Base-by-base conservation (phyloP, 2,888 invertebrate genomes). In the Gnatocerus cornutus region DNA sequence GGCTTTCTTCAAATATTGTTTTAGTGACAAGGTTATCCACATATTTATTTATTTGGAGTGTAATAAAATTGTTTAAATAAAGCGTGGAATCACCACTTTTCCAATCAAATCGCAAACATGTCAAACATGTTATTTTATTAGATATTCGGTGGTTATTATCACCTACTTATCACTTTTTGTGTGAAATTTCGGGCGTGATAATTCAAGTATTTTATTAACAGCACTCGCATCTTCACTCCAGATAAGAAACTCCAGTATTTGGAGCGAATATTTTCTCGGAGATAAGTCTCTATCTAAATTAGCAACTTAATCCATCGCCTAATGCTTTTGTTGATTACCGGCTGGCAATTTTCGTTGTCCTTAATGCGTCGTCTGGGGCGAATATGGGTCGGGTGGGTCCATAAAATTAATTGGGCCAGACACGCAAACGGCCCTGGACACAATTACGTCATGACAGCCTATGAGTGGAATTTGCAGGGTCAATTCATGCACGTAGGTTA, bases 401-500 rank as follows among this genome's bases (percentile, higher is more conserved):
- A 37, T 53, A 53, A 53, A 53, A 53, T 53, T 37, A 53, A 53
- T 53, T 53, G 53, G 27, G 13, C 14, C 53, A 53, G 33, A 53
- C 53, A 53, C 53, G 53, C 53, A 33, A 53, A 53, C 14, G 33
- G 33, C 53, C n/a, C 5, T 37, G 33, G 53, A 53, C 48, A 21
- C 12, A 33, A 53, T 59, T 59, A 30, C 46, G 59, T 59, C 59
- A 46, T 30, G 30, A 59, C 33, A 9, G 37, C 13, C 55, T 16
- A 8, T 52, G 27, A 16, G 30, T 4, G 12, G 52, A 10, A 52
- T 13, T 52, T 12, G 30, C 52, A 29, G 53, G 53, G 43, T 56
- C 56, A 59, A 46, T 59, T 46, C 33, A 43, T 41, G 45, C 14
- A 33, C 50, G 37, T 50, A 39, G 50, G 59, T 46, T 46, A 65